Evolutionary conservation across 2,888 invertebrate species (phyloP), one percentile per base, ranked within the genome.

Genomic region (Metopia argyrocephala): DNA sequence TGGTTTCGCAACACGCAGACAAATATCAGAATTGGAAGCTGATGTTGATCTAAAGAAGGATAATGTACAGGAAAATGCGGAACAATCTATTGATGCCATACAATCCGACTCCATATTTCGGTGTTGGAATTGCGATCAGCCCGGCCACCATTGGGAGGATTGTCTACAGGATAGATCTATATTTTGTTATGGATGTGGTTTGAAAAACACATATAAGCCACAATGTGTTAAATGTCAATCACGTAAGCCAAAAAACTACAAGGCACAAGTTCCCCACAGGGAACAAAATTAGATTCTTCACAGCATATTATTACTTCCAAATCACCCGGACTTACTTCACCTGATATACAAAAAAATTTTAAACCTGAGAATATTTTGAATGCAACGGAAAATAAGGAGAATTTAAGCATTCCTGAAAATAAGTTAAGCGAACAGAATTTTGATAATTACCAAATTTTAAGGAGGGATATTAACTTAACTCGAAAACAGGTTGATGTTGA

Each of bases 111-210:
- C 54, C 5, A 12, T 18, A 18, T 15, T 9, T 4, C 31, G 38
- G 12, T 71, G 71, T 54, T 62, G 71, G 71, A 71, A 70, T n/a
- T n/a, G n/a, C n/a, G n/a, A n/a, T n/a, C n/a, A n/a, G n/a, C n/a
- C n/a, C n/a, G n/a, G n/a, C n/a, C 70, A 70, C n/a, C 31, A 52
- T 21, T 70, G 69, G 70, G 46, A 70, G n/a, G 69, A 70, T n/a
- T 70, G 69, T n/a, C 15, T 70, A 0, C 18, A 28, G 2, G 46
- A 59, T 7, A 23, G 59, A 28, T 20, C 56, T 4, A 69, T 69
- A 38, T 69, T 69, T 46, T 69, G 69, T 45, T 69, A 69, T 25
- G 69, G 69, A 12, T n/a, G n/a, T n/a, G n/a, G n/a, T n/a, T n/a
- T n/a, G n/a, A n/a, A n/a, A n/a, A n/a, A n/a, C n/a, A n/a, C 31